Evolutionary conservation across 2,888 invertebrate species (phyloP).

Genomic region (Mesochorus sp.): DNA sequence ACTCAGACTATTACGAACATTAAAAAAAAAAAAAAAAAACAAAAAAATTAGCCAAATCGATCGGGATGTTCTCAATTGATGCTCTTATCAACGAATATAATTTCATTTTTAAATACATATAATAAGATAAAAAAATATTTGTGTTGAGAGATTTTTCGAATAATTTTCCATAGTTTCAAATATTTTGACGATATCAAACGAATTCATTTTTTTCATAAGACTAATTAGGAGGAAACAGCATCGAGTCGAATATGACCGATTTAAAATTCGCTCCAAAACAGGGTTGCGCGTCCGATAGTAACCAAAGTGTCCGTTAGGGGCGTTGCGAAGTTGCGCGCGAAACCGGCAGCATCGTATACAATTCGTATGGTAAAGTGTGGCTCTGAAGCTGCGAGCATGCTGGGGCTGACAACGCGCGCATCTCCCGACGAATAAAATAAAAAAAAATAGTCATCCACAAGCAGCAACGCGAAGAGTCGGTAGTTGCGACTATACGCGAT

Average conservation of each 20-base stretch:
- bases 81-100: no score
- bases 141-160: no score
- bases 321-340: background rate
- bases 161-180: no score
- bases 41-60: no score
- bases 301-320: constrained; percentile 1
- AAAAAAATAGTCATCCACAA: constrained; percentile 10
- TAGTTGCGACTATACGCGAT: constrained; percentile 34
- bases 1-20: no score
- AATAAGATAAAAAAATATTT: no score
- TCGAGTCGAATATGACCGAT: background rate
- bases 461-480: constrained; percentile 9
- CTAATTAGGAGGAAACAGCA: no score
- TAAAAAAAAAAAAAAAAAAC: no score
- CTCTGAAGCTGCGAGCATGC: constrained; percentile 8
- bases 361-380: background rate
- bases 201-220: no score
- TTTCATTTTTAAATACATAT: no score
- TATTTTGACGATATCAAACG: no score
- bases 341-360: background rate
- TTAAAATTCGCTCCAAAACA: constrained; percentile 40
- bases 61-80: no score
- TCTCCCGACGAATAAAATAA: constrained; percentile 22
- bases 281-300: constrained; percentile 28
- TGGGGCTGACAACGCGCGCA: constrained; percentile 41